Conservation (phyloP, 2,888 invertebrate genomes). For the Scaptomyza cyrtandrae region DNA sequence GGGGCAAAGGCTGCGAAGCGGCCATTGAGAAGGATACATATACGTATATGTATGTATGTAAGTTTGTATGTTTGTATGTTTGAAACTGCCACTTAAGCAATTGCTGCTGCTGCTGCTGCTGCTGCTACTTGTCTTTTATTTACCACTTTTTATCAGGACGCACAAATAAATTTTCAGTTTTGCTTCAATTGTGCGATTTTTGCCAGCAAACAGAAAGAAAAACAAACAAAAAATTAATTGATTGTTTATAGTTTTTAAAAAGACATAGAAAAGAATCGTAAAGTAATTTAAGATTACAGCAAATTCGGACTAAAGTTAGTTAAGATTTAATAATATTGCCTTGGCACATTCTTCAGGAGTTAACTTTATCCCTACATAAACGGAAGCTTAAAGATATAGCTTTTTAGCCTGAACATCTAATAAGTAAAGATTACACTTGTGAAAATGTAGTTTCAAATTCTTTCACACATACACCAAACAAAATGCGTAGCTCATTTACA, state of each 20-base stretch:
- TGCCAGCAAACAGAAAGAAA: not conserved
- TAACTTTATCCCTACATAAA: too few species aligned
- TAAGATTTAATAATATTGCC: too few species aligned
- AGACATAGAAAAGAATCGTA: too few species aligned
- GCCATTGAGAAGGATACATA: constrained; percentile 14
- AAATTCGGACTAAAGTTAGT: too few species aligned
- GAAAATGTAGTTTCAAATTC: too few species aligned
- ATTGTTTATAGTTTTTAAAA: too few species aligned
- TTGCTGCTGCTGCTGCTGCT: constrained; percentile 33
- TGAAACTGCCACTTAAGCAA: constrained; percentile 62
- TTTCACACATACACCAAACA: too few species aligned
- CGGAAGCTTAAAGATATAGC: too few species aligned
- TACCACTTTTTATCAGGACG: constrained; percentile 38
- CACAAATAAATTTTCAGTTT: constrained; percentile 52
- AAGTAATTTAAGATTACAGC: too few species aligned
- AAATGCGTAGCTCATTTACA: constrained; percentile 24
- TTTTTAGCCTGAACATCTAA: too few species aligned
- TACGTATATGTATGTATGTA: not conserved
- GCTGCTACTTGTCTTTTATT: constrained; percentile 45
- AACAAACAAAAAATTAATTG: not conserved
- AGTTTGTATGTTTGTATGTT: constrained; percentile 3
- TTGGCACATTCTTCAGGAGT: not conserved
- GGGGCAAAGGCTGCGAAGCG: constrained; percentile 30
- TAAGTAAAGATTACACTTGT: too few species aligned
- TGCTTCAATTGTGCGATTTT: constrained; percentile 8